Percentiles rank a stretch among this genome's conserved stretches.
Conservation (phyloP, 2,888 invertebrate species). For the Xestia rhomboidea region DNA sequence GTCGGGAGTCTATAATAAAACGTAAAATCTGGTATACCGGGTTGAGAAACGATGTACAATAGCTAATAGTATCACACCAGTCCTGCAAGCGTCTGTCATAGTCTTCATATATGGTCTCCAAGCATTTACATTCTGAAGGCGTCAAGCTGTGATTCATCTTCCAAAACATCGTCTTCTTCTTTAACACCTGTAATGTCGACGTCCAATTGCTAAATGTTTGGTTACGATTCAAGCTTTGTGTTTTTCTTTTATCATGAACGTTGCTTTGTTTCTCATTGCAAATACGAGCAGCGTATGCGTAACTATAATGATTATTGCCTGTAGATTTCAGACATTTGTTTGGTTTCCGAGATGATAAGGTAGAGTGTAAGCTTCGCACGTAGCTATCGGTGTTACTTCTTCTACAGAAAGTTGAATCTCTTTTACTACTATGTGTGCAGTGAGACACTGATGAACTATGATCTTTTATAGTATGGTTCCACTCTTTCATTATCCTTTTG, state of each 20-base stretch:
- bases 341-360: constrained; percentile 81
- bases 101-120: constrained; percentile 86
- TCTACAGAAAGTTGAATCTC: constrained; percentile 74
- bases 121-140: constrained; percentile 83
- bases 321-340: constrained; percentile 76
- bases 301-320: constrained; percentile 78
- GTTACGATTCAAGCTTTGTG: constrained; percentile 79
- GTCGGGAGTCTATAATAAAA: background rate
- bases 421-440: constrained; percentile 73
- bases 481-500: constrained; percentile 88
- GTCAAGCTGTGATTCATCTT: constrained; percentile 76
- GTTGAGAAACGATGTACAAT: constrained; percentile 81
- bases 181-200: constrained; percentile 80
- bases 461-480: constrained; percentile 86
- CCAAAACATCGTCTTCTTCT: constrained; percentile 81
- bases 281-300: constrained; percentile 75
- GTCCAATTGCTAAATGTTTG: constrained; percentile 80
- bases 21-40: constrained; percentile 73
- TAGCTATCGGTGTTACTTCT: constrained; percentile 82
- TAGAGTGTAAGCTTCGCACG: constrained; percentile 83
- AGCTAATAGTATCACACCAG: constrained; percentile 88
- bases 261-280: constrained; percentile 70
- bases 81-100: constrained; percentile 87
- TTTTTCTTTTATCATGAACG: constrained; percentile 73
- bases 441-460: constrained; percentile 81